A percentile compares a stretch with the other conserved stretches of the same genome.
Conservation (phyloP, 2,797 vertebrate genomes). For the Synanceia verrucosa region DNA sequence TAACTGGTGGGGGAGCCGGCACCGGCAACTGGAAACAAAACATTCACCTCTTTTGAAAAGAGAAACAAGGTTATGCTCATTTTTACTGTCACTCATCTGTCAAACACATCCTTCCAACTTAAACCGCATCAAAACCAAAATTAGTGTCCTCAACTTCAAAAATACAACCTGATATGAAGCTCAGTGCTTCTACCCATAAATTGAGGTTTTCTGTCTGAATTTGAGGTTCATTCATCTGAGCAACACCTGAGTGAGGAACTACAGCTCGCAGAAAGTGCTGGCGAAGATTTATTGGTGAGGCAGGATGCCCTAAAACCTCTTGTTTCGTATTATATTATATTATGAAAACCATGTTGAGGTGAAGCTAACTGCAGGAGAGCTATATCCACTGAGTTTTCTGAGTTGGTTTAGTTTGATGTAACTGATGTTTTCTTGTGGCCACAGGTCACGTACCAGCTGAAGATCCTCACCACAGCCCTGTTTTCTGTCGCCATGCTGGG, state of each 20-base stretch:
- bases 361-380: too few species aligned
- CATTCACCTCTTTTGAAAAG: too few species aligned
- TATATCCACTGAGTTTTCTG: neutral
- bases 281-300: too few species aligned
- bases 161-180: neutral
- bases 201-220: neutral
- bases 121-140: neutral
- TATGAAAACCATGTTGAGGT: neutral
- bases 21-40: too few species aligned
- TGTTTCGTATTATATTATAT: too few species aligned
- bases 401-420: neutral
- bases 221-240: neutral
- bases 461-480: constrained; percentile 97
- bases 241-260: neutral
- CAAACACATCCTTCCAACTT: neutral
- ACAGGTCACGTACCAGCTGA: constrained; percentile 97
- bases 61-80: neutral
- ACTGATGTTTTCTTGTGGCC: neutral
- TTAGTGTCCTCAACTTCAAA: neutral
- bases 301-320: too few species aligned
- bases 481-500: constrained; percentile 97
- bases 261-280: too few species aligned
- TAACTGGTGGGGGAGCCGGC: too few species aligned
- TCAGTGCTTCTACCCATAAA: neutral
- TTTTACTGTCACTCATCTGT: neutral